Base-by-base conservation (phyloP, 2,113 vertebrate species). In the Chloroceryle aenea region DNA sequence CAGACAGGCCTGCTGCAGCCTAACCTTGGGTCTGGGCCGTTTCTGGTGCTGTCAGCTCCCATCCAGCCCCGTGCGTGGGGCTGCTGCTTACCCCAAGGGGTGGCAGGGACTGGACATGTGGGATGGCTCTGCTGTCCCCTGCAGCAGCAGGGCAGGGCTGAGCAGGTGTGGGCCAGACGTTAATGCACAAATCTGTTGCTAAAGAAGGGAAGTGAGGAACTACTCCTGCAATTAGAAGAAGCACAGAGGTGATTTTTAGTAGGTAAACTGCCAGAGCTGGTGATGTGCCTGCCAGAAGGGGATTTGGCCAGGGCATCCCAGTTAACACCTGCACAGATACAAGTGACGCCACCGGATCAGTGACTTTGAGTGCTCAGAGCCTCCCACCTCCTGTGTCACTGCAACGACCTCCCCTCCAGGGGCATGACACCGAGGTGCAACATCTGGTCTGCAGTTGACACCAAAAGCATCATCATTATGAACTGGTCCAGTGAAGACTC, bases 391-490 rank as follows among this genome's bases (percentile, higher is more conserved):
- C 56, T 20, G 34, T 32, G 66, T 64, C 1, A 0, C 74, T 75
- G 21, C 61, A 56, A 50, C 76, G 25, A 64, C 85, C 74, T 82
- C 40, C 71, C 71, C 68, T 91, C 56, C 3, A 3, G 36, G 6
- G 2, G 27, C 42, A 43, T 2, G 0, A 61, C 72, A 69, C 34
- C 0, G 5, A 68, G 5, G 17, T 43, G 50, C 59, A 61, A 75
- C 93, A 87, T 82, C 74, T 95, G 91, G 21, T 87, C 62, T 53
- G n/a, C 87, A 81, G 91, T 48, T 89, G 62, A 64, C 66, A 95
- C 45, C 69, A 89, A 67, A 76, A 95, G 50, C 55, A 63, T 69
- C 80, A 40, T 25, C 36, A 13, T 80, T 72, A n/a, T 12, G 36
- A 81, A 45, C 69, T 29, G 59, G 45, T 58, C 78, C 36, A 2